Base-by-base conservation (phyloP, 1,140 invertebrate genomes). In the Lepidostoma basale region DNA sequence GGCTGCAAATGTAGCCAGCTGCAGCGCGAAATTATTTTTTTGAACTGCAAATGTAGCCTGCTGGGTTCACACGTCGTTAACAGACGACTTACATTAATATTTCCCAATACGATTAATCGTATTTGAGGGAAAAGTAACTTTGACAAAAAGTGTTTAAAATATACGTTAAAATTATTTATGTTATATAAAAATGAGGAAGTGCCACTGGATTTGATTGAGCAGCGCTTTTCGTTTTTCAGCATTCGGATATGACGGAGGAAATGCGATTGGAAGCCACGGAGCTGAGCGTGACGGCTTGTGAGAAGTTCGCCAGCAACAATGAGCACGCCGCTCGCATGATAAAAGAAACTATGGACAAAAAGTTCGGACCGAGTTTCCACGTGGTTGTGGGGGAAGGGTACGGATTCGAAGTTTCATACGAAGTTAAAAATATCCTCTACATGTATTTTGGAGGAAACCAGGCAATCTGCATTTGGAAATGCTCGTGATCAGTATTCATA, bases 291-390 rank as follows among this genome's bases (percentile, higher is more conserved):
- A 95, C 92, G 3, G 94, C 95, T 0, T 94, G 93, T 77, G 95
- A 98, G 82, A 97, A 97, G 83, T 92, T 89, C 81, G 81, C 90
- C 0, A 82, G 88, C 2, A 95, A 96, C 82, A 94, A 82, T 72
- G 85, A 88, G 72, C 73, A 81, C 12, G 85, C 92, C 5, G 94
- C 96, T 16, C 89, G 88, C 74, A 90, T 92, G 85, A 94, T 98
- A 22, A 98, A 98, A 81, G 94, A 98, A 74, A 89, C 87, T 56
- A 89, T 98, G 88, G 96, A 98, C 79, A 96, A 96, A 81, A 96
- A 96, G 76, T 97, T 94, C 80, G 95, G 95, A 18, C 89, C 93
- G 0, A 89, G 92, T 12, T 98, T 96, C 89, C 94, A 98, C 82
- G 93, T 92, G 0, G 89, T 97, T 0, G 91, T 98, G 5, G 95